These are phyloP conservation scores for Monochamus saltuarius DNA, from an alignment of 1,140 invertebrate species.

Conservation along the genomic window DNA sequence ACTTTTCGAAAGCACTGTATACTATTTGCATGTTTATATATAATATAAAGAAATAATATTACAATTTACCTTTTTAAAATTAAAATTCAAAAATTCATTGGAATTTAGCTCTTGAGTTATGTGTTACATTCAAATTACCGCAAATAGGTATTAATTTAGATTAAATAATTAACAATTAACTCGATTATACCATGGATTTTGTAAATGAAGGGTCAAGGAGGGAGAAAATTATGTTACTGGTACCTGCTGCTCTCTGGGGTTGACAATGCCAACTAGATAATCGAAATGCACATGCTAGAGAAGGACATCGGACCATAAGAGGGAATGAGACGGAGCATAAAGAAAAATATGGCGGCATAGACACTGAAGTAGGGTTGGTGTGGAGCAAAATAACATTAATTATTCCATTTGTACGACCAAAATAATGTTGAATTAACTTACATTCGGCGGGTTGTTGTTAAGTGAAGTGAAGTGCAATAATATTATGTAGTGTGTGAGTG, in stretches of 20 bases:
- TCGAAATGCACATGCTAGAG: slow-evolving; percentile 32
- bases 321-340: slow-evolving; percentile 23
- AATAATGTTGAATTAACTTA: slow-evolving; percentile 27
- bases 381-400: slow-evolving; percentile 28
- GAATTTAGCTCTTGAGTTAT: no score
- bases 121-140: no score
- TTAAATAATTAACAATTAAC: no score
- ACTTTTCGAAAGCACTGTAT: no score
- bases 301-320: slow-evolving; percentile 18
- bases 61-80: no score
- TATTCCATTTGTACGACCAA: slow-evolving; percentile 23
- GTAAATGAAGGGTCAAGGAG: no score
- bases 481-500: slow-evolving; percentile 8
- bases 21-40: no score
- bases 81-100: no score
- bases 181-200: no score
- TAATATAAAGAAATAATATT: no score
- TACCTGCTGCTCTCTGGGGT: slow-evolving; percentile 13
- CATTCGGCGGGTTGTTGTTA: slow-evolving; percentile 15
- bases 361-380: slow-evolving; percentile 35
- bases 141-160: no score
- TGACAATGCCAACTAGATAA: slow-evolving; percentile 23
- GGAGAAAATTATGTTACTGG: no score
- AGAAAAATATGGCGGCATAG: slow-evolving; percentile 45
- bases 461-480: slow-evolving; percentile 22